Evolutionary conservation across 2,113 vertebrate species (phyloP).

Genomic region (Clinocottus analis): DNA sequence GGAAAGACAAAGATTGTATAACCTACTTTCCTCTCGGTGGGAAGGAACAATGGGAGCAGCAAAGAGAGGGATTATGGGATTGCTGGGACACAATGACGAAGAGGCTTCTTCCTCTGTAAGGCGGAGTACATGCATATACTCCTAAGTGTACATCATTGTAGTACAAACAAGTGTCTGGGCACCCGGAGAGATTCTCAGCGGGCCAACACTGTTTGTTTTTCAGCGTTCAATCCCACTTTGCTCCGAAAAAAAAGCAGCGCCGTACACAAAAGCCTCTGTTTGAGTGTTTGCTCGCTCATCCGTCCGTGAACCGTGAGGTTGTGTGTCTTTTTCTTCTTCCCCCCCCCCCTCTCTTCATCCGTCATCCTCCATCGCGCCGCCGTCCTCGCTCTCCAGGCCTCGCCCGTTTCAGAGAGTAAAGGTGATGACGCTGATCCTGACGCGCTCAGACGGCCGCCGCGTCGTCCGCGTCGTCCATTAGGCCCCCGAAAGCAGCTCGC

Average conservation of each 20-base stretch:
- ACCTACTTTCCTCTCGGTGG: slow-evolving; percentile 33
- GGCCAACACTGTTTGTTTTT: slow-evolving; percentile 7
- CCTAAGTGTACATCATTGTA: not conserved
- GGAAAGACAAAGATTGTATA: slow-evolving; percentile 35
- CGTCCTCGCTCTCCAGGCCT: not conserved
- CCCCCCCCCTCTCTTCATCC: too few species aligned
- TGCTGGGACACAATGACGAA: not conserved
- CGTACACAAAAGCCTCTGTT: not conserved
- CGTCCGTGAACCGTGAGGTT: not conserved
- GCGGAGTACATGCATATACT: not conserved
- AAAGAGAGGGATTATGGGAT: slow-evolving; percentile 26
- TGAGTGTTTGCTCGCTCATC: not conserved
- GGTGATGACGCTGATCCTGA: slow-evolving; percentile 38
- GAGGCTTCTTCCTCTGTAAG: slow-evolving; percentile 2
- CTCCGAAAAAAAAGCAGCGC: too few species aligned
- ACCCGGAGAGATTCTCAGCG: slow-evolving; percentile 1
- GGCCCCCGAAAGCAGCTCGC: slow-evolving; percentile 5
- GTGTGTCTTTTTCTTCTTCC: not conserved
- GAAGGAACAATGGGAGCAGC: slow-evolving; percentile 6
- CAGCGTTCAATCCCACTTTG: not conserved
- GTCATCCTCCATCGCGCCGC: not conserved
- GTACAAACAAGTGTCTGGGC: not conserved
- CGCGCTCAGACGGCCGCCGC: slow-evolving; percentile 33
- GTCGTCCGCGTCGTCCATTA: slow-evolving; percentile 50
- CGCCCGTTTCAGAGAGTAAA: not conserved